Conservation (phyloP, 2,888 invertebrate genomes). For the Antheraea assamensis region DNA sequence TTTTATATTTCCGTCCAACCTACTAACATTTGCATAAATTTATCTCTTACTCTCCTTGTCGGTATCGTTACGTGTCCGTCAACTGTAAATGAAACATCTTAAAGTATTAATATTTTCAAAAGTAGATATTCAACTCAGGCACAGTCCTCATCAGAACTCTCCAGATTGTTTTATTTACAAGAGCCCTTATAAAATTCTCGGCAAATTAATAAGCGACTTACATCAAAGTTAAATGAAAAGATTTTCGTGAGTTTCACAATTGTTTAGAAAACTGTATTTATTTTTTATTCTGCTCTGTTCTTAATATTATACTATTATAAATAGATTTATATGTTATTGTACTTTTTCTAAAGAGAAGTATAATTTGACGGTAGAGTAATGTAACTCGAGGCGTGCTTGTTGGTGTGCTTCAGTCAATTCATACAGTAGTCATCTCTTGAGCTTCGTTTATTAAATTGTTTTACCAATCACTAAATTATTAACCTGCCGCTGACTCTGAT, state of each 20-base stretch:
- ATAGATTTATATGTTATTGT: constrained; percentile 5
- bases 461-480: no score
- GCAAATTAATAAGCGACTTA: constrained; percentile 20
- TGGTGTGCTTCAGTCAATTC: no score
- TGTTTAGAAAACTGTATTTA: not conserved
- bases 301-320: not conserved
- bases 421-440: no score
- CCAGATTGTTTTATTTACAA: constrained; percentile 28
- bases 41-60: not conserved
- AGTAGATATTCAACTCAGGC: constrained; percentile 27
- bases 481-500: no score
- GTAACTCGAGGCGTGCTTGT: no score
- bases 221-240: constrained; percentile 19
- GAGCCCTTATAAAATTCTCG: constrained; percentile 22
- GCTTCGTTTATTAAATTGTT: no score
- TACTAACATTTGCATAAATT: not conserved
- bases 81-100: constrained; percentile 14
- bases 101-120: constrained; percentile 28
- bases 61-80: constrained; percentile 1
- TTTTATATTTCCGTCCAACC: no score
- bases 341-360: not conserved
- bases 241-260: not conserved
- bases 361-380: not conserved
- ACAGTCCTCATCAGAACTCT: constrained; percentile 22
- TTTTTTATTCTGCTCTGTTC: constrained; percentile 1